Percentiles rank a stretch among this genome's conserved stretches.
These are phyloP conservation scores for Cheilosia grossa DNA, from an alignment of 2,888 invertebrate species.

Conservation along the genomic window DNA sequence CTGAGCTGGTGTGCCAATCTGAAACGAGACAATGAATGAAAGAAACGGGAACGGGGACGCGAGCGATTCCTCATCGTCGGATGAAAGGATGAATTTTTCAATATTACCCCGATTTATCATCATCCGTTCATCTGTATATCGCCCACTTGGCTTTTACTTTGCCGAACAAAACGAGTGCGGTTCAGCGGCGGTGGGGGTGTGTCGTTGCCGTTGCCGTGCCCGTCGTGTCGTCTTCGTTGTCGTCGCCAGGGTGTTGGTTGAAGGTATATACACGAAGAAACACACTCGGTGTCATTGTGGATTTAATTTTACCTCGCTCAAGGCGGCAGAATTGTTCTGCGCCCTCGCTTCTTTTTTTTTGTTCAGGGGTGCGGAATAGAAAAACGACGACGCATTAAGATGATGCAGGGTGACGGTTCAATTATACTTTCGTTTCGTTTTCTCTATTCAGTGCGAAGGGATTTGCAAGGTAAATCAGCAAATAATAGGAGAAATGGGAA, in stretches of 20 bases:
- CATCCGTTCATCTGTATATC: constrained; percentile 65
- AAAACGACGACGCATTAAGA: constrained; percentile 41
- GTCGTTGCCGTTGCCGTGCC: no score
- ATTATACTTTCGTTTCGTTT: constrained; percentile 44
- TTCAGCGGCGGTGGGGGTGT: background rate
- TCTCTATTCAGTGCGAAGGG: background rate
- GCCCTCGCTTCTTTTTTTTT: constrained; percentile 5
- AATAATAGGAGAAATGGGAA: constrained; percentile 42
- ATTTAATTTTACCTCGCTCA: constrained; percentile 70
- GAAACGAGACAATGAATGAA: background rate
- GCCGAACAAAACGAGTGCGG: background rate
- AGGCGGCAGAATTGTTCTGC: constrained; percentile 53
- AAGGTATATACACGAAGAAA: constrained; percentile 10
- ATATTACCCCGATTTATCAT: constrained; percentile 74
- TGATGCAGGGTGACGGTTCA: constrained; percentile 70
- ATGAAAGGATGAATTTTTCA: constrained; percentile 68
- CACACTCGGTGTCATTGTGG: constrained; percentile 60
- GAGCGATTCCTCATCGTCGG: constrained; percentile 41
- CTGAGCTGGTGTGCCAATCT: constrained; percentile 9
- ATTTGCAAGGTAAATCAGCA: constrained; percentile 41
- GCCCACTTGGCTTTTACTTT: constrained; percentile 60
- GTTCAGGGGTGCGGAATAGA: background rate
- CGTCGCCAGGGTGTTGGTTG: no score
- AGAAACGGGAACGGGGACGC: background rate
- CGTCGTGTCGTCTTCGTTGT: no score